Evolutionary conservation across 2,888 invertebrate genomes (phyloP).

Genomic region (Diadegma fenestrale): DNA sequence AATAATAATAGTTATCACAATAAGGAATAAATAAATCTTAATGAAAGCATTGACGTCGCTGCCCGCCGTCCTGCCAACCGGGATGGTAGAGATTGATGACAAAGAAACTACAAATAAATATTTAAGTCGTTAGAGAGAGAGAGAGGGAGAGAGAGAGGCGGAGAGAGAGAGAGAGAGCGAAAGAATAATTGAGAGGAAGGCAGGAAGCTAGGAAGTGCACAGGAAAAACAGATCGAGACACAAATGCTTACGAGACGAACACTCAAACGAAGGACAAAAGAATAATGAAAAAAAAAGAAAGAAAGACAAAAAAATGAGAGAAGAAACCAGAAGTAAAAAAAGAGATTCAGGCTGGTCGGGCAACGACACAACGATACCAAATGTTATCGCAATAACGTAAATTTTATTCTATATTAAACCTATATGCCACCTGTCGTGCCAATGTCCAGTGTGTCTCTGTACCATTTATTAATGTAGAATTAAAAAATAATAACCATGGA

Average conservation of each 20-base stretch:
- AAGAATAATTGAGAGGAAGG: conserved; percentile 48
- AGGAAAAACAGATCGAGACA: conserved; percentile 31
- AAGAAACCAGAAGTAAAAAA: conserved; percentile 61
- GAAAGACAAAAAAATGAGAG: conserved; percentile 56
- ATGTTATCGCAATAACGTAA: conserved; percentile 85
- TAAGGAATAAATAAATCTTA: conserved; percentile 71
- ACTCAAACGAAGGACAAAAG: conserved; percentile 34
- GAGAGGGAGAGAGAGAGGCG: conserved; percentile 45
- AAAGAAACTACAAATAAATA: conserved; percentile 51
- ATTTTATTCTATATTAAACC: conserved; percentile 85
- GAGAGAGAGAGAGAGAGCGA: conserved; percentile 43
- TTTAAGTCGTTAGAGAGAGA: conserved; percentile 46
- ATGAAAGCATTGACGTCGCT: conserved; percentile 82
- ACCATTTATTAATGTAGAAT: conserved; percentile 84
- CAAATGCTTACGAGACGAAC: conserved; percentile 39
- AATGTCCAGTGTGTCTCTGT: conserved; percentile 85
- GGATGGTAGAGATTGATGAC: conserved; percentile 62
- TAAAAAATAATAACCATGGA: conserved; percentile 73
- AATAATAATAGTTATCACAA: conserved; percentile 12
- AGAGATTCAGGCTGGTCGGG: conserved; percentile 78
- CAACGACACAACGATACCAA: conserved; percentile 85
- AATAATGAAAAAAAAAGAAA: conserved; percentile 59
- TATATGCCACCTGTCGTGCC: conserved; percentile 85
- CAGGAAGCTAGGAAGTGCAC: conserved; percentile 51
- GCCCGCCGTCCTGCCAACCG: conserved; percentile 77